Percentiles rank a stretch among this genome's conserved stretches.
These are phyloP conservation scores for Oxygymnocypris stewartii DNA, from an alignment of 2,113 vertebrate genomes.

Conservation along the genomic window DNA sequence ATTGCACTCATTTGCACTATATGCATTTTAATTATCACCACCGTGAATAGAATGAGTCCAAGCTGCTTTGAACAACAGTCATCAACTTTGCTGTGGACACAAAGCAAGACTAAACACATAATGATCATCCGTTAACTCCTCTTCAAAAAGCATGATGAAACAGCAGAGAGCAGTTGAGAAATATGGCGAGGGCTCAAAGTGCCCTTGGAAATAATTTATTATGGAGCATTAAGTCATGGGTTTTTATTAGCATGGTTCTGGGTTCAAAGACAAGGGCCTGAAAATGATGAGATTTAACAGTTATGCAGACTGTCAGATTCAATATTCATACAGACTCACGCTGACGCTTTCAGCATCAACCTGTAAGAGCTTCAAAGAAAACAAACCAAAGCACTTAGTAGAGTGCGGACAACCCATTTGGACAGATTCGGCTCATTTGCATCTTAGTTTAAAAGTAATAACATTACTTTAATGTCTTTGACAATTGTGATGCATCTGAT, in stretches of 20 bases:
- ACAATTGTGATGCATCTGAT: background rate
- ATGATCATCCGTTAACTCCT: background rate
- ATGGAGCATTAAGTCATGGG: background rate
- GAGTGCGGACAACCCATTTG: background rate
- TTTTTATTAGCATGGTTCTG: background rate
- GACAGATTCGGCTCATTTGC: background rate
- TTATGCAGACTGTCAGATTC: constrained; percentile 21
- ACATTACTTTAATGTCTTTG: background rate
- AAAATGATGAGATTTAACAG: background rate
- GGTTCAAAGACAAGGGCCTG: background rate
- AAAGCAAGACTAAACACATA: constrained; percentile 10
- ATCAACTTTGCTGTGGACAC: background rate
- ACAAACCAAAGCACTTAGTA: background rate
- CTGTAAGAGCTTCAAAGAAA: constrained; percentile 35
- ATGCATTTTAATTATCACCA: constrained; percentile 47
- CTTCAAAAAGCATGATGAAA: background rate
- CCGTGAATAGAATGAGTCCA: background rate
- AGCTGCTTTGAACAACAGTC: constrained; percentile 8
- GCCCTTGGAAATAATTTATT: background rate
- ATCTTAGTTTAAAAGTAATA: background rate
- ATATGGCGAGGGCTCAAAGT: background rate
- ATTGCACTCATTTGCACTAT: constrained; percentile 41
- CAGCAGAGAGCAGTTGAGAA: background rate
- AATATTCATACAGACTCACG: constrained; percentile 29
- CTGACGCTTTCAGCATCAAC: constrained; percentile 31